phyloP scores from a whole-genome alignment of 2,113 vertebrate species.

The Motacilla alba region DNA sequence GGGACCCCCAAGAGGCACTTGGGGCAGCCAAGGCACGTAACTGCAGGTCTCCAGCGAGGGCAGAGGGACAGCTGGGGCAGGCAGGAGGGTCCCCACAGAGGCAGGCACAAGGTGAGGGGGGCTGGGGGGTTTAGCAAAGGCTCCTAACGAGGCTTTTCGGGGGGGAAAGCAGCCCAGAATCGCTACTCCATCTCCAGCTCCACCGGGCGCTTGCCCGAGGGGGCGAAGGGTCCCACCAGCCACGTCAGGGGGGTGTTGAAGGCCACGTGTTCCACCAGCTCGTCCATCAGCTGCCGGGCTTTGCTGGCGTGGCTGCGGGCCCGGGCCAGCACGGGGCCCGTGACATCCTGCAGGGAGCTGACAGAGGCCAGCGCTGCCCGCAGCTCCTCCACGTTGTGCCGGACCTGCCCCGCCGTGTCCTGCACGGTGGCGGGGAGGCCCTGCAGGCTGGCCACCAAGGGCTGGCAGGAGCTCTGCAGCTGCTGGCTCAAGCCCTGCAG shows the following conservation, averaged over 20 bases:
- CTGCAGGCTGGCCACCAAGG: constrained; percentile 78
- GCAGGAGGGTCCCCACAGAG: neutral
- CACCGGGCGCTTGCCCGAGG: neutral
- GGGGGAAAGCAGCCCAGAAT: neutral
- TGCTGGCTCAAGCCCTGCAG: constrained; percentile 76
- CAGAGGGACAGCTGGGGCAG: neutral
- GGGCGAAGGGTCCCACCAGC: constrained; percentile 51
- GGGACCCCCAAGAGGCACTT: neutral
- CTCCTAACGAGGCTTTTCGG: neutral
- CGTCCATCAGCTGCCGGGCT: constrained; percentile 82
- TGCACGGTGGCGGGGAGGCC: constrained; percentile 82
- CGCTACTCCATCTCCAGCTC: neutral
- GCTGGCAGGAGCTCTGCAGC: constrained; percentile 75
- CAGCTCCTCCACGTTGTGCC: constrained; percentile 77
- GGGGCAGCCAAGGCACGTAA: neutral
- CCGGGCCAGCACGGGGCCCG: constrained; percentile 66
- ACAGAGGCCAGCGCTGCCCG: constrained; percentile 63
- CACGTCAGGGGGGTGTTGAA: constrained; percentile 76
- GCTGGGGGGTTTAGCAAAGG: neutral
- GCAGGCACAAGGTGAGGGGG: neutral
- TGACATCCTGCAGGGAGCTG: constrained; percentile 62
- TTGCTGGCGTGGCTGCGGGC: constrained; percentile 67
- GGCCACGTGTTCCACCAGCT: constrained; percentile 73
- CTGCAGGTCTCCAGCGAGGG: neutral
- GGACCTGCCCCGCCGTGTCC: constrained; percentile 75